Evolutionary conservation across 2,113 vertebrate species (phyloP).

Genomic region (Lontra canadensis): DNA sequence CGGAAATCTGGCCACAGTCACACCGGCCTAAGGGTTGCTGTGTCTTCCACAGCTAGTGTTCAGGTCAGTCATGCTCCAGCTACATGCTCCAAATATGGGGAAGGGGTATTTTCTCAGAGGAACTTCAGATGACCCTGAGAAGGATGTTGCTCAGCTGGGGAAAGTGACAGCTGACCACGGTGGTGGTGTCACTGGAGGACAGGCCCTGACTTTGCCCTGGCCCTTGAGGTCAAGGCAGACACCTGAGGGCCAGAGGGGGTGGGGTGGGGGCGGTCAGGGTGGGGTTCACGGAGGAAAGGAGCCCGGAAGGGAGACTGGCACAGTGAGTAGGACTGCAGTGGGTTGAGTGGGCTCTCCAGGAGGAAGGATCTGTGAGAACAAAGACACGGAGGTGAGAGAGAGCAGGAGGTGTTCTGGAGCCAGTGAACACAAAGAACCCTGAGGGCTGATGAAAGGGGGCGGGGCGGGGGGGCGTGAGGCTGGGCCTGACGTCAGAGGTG

Average conservation of each 20-base stretch:
- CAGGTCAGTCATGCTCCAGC: neutral
- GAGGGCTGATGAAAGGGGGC: neutral
- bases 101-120: neutral
- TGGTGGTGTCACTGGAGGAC: neutral
- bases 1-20: neutral
- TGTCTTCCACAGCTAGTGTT: neutral
- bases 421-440: neutral
- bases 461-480: neutral
- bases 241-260: neutral
- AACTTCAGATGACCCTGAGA: neutral
- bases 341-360: neutral
- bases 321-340: neutral
- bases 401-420: neutral
- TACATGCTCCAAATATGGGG: neutral
- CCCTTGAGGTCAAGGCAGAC: neutral
- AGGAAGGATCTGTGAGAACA: neutral
- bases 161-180: neutral
- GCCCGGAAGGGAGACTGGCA: neutral
- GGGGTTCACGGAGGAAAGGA: neutral
- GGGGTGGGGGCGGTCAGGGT: fast-evolving
- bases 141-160: neutral
- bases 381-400: neutral
- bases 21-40: neutral
- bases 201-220: neutral
- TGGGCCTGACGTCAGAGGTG: neutral